These are phyloP conservation scores for Tringa solitaria DNA, from an alignment of 2,113 vertebrate genomes.

Conservation along the genomic window DNA sequence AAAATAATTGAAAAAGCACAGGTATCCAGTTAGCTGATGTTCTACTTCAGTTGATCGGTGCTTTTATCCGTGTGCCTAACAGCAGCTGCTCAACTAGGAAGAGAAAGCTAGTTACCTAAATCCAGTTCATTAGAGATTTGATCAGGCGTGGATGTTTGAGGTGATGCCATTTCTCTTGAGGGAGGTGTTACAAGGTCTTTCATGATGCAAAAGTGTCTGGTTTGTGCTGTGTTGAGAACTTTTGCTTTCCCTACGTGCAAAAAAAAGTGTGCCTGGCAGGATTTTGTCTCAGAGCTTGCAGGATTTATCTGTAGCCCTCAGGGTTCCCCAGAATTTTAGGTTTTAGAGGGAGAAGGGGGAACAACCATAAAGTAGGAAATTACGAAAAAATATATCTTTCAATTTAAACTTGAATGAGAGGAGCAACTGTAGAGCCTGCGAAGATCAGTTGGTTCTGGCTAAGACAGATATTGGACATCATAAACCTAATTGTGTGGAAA, in stretches of 20 bases:
- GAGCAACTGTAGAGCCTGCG: neutral
- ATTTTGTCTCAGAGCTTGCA: neutral
- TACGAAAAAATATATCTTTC: rapidly evolving
- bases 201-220: neutral
- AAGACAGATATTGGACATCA: neutral
- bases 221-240: neutral
- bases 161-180: neutral
- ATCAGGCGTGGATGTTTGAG: neutral
- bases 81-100: neutral
- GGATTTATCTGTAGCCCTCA: neutral
- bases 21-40: rapidly evolving
- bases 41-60: neutral
- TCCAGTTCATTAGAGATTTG: neutral
- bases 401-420: neutral
- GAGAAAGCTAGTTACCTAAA: neutral
- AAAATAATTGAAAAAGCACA: neutral
- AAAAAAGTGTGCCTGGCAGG: neutral
- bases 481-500: conserved; percentile 48
- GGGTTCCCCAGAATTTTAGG: neutral
- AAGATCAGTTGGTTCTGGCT: neutral
- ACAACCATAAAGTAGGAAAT: neutral
- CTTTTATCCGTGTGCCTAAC: neutral
- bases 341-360: neutral
- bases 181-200: neutral
- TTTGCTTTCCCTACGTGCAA: neutral